Evolutionary conservation across 1,140 invertebrate species (phyloP).

Genomic region (Copidosoma floridanum): DNA sequence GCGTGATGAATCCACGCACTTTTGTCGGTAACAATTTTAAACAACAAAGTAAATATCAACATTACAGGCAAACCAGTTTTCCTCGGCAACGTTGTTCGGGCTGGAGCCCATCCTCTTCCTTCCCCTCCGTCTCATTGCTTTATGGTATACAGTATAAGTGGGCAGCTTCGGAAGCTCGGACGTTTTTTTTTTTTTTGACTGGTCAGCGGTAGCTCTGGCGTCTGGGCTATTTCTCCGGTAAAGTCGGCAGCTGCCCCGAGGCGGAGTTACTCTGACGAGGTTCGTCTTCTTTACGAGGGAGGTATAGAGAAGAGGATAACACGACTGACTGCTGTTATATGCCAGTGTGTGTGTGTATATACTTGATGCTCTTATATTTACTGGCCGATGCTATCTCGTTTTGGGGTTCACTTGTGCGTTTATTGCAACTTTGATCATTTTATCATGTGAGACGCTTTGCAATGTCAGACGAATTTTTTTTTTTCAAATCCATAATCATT

Average conservation of each 20-base stretch:
- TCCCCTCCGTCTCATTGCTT: neutral
- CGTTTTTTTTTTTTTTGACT: slow-evolving; percentile 7
- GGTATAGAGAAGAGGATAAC: too few species aligned
- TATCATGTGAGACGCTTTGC: too few species aligned
- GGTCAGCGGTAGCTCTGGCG: neutral
- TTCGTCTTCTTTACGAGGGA: neutral
- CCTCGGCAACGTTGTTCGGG: slow-evolving; percentile 25
- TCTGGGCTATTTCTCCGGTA: neutral
- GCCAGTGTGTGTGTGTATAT: too few species aligned
- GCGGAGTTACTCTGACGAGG: neutral
- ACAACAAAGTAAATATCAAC: slow-evolving; percentile 28
- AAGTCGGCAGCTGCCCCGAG: neutral
- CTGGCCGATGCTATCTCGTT: too few species aligned
- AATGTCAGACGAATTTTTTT: too few species aligned
- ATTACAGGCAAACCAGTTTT: slow-evolving; percentile 28
- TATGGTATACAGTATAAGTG: neutral
- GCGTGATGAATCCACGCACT: too few species aligned
- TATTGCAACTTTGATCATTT: too few species aligned
- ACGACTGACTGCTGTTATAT: too few species aligned
- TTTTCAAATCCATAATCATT: too few species aligned
- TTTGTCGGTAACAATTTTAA: too few species aligned
- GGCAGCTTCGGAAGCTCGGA: slow-evolving; percentile 6
- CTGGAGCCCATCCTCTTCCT: neutral
- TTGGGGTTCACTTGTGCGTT: too few species aligned
- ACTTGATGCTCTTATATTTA: too few species aligned